These are phyloP conservation scores for Andrena cerasifolii DNA, from an alignment of 1,140 invertebrate genomes.

Conservation along the genomic window DNA sequence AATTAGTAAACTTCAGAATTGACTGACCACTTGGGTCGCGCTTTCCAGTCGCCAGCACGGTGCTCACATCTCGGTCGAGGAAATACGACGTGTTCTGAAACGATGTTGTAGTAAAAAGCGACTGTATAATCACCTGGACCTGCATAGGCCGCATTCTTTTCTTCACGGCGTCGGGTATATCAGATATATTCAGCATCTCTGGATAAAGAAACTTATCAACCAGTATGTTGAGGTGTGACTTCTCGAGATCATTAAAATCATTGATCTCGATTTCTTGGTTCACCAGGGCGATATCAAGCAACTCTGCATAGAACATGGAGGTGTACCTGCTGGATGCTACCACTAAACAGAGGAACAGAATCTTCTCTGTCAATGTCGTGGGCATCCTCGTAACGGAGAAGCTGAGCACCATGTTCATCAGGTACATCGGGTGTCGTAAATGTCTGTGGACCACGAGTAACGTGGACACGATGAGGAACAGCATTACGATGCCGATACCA, in stretches of 20 bases:
- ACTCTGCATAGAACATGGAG: neutral
- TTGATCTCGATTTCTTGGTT: neutral
- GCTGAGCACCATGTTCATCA: neutral
- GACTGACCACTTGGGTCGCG: no score
- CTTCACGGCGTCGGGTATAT: conserved; percentile 11
- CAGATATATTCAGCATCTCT: neutral
- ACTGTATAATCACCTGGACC: no score
- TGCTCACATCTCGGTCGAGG: no score
- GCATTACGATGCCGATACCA: neutral
- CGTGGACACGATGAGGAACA: neutral
- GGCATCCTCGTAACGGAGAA: neutral
- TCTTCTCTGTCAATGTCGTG: neutral
- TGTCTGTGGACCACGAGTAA: neutral
- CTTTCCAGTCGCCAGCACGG: no score
- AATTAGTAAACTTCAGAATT: no score
- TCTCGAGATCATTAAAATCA: neutral
- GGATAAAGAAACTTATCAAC: neutral
- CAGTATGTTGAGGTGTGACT: neutral
- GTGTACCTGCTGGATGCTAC: neutral
- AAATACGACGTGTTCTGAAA: no score
- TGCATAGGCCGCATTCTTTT: neutral
- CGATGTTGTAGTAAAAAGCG: no score
- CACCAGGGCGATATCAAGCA: neutral
- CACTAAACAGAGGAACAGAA: neutral
- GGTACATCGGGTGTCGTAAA: neutral